Base-by-base conservation (phyloP, 2,888 invertebrate species). In the Sisyra terminalis region DNA sequence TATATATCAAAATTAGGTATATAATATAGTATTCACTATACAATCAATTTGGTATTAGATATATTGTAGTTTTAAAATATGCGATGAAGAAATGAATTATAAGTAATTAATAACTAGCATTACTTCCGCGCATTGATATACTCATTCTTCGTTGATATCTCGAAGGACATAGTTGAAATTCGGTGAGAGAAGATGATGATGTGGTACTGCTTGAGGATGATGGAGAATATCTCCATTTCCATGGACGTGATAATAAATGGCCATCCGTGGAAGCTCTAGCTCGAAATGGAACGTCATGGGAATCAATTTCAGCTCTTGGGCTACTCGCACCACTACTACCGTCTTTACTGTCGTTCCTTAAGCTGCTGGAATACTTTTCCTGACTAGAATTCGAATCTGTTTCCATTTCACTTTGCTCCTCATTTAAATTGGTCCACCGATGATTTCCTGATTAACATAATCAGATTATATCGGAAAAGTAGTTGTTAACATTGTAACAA, bases 181-280 rank as follows among this genome's bases (percentile, higher is more conserved):
- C 29, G 6, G 40, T 29, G n/a, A 40, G 10, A 5, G 53, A 50
- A 2, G 70, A 66, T 47, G 63, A 63, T 1, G 65, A 64, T 29
- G 60, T 53, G 29, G 60, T 53, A 9, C 63, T 55, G 16, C 61
- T 63, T 44, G 34, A 50, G 2, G 65, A 66, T 0, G 69, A 66
- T 7, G 69, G 68, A 15, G 67, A 67, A 52, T 68, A 70, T 3
- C 77, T 64, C 58, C 73, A 71, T 34, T 73, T 60, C 46, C 75
- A 65, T 1, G 75, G 75, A 9, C 72, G 66, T 13, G 78, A 76
- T 34, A 65, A 57, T 34, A 73, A 54, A 42, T 71, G 70, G 6
- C 77, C 75, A 57, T 84, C 84, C 0, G 85, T 85, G 47, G 79
- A 82, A 36, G 84, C 84, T 35, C 85, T 67, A 38, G 73, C 75